Evolutionary conservation across 2,113 vertebrate species (phyloP).

Genomic region (Leptodactylus fuscus): DNA sequence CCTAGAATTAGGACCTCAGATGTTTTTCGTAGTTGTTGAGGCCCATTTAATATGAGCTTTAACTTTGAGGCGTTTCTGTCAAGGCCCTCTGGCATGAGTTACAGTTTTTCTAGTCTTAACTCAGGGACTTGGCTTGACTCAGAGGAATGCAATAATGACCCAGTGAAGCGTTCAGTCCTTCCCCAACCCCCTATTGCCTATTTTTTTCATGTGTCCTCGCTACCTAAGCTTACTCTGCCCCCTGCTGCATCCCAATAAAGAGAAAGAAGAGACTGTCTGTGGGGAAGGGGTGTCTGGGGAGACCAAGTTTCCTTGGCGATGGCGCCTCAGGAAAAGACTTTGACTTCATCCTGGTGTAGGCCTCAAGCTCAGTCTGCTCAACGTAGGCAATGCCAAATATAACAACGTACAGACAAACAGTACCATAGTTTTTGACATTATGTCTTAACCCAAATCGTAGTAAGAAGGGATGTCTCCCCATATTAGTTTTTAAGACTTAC

Average conservation of each 20-base stretch:
- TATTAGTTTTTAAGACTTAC: too few relatives aligned
- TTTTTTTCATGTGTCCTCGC: neutral
- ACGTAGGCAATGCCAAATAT: neutral
- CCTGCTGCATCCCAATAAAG: conserved; percentile 50
- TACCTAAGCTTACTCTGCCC: conserved; percentile 48
- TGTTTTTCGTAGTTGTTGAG: too few relatives aligned
- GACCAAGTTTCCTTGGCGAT: conserved; percentile 24
- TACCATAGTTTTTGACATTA: neutral
- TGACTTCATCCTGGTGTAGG: neutral
- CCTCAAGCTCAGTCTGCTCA: neutral
- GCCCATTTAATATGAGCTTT: too few relatives aligned
- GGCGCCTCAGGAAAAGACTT: neutral
- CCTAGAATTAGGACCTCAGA: neutral
- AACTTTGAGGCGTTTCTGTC: neutral
- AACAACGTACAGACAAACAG: neutral
- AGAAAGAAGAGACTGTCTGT: neutral
- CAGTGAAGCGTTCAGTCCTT: conserved; percentile 41
- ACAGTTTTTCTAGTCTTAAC: neutral
- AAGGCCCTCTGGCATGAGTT: conserved; percentile 23
- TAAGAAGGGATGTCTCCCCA: too few relatives aligned
- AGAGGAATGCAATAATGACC: conserved; percentile 41
- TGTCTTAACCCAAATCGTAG: too few relatives aligned
- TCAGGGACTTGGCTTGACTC: conserved; percentile 34
- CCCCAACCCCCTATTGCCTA: conserved; percentile 26
- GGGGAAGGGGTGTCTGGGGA: neutral